These are phyloP conservation scores for Phocoena phocoena DNA, from an alignment of 2,113 vertebrate genomes.

Conservation along the genomic window DNA sequence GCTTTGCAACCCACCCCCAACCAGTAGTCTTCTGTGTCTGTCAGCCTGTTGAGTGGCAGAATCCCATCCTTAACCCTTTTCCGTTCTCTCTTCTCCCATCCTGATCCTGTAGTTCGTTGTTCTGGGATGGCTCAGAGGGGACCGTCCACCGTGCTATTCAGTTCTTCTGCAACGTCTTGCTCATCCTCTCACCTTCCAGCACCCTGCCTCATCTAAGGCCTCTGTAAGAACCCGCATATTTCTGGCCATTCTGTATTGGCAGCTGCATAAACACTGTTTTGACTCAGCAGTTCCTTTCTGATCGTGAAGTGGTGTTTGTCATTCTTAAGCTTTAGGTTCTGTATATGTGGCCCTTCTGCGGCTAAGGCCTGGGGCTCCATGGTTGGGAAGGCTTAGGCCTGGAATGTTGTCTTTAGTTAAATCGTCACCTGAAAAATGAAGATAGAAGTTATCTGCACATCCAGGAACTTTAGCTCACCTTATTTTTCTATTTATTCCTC, in stretches of 20 bases:
- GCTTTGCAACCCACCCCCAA: accelerated
- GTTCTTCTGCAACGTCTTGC: background rate
- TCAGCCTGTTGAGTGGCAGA: background rate
- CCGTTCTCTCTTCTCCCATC: background rate
- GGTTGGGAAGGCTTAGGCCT: background rate
- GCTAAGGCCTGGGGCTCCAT: background rate
- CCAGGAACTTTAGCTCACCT: background rate
- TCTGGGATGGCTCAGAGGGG: background rate
- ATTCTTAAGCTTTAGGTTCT: background rate
- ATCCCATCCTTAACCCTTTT: background rate
- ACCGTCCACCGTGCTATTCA: background rate
- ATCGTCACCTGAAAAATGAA: background rate
- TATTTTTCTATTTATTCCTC: background rate
- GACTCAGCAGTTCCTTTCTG: background rate
- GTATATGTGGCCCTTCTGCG: background rate
- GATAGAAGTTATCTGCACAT: background rate
- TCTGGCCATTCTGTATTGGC: background rate
- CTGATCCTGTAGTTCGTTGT: background rate
- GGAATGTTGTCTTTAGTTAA: background rate
- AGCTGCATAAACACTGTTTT: background rate
- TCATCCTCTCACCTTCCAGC: background rate
- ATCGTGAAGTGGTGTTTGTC: background rate
- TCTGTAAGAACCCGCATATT: background rate
- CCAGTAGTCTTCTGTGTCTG: background rate
- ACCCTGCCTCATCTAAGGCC: background rate